Evolutionary conservation across 2,797 vertebrate genomes (phyloP).

Genomic region (Coilia nasus): DNA sequence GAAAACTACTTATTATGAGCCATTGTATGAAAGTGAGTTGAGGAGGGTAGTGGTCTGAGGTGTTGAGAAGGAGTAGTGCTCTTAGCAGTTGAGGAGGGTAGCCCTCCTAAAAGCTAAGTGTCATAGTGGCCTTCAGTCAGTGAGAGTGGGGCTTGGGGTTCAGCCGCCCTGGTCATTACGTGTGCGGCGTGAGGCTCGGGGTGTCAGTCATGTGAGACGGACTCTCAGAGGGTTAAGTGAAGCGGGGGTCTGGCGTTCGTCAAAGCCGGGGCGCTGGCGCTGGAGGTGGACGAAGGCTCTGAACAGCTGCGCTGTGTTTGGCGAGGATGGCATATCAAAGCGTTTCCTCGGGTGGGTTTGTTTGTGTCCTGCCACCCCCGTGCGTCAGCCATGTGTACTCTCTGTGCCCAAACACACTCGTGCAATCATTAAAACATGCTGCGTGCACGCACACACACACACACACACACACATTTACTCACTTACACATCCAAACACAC

Average conservation of each 20-base stretch:
- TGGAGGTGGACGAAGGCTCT: background rate
- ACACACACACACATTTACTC: conserved; percentile 5
- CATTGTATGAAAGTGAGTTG: too few species aligned
- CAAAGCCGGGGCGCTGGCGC: background rate
- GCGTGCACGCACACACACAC: background rate
- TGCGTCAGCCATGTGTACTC: background rate
- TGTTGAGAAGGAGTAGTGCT: too few species aligned
- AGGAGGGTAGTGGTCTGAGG: too few species aligned
- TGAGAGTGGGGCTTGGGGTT: background rate
- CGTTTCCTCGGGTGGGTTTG: background rate
- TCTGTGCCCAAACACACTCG: background rate
- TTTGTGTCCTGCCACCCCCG: conserved; percentile 12
- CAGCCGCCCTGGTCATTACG: background rate
- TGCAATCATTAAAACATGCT: conserved; percentile 10
- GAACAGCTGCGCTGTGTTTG: conserved; percentile 21
- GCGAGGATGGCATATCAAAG: conserved; percentile 17
- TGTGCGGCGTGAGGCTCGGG: background rate
- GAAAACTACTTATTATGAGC: too few species aligned
- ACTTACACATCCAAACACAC: background rate
- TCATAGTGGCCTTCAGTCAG: too few species aligned
- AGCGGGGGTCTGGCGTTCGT: conserved; percentile 9
- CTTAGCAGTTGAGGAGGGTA: too few species aligned
- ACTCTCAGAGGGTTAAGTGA: background rate
- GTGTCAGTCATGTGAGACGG: background rate
- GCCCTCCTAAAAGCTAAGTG: too few species aligned